These are phyloP conservation scores for Cheilosia variabilis DNA, from an alignment of 2,888 invertebrate species.

Conservation along the genomic window DNA sequence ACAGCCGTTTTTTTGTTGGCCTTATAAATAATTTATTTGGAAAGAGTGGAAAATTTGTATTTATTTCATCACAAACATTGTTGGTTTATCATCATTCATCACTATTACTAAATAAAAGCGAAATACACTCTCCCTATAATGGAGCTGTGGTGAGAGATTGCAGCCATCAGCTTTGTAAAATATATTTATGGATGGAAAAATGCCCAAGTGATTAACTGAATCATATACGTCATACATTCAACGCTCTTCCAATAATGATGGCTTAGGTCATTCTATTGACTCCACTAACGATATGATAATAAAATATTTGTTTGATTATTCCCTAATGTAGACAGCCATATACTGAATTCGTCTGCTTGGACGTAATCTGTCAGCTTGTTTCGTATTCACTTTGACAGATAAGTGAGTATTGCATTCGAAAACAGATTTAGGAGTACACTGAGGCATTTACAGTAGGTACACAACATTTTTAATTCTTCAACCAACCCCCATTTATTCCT, in stretches of 20 bases:
- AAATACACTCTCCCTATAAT: not conserved
- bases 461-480: not conserved
- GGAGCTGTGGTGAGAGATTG: not conserved
- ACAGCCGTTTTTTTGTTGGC: too few relatives aligned
- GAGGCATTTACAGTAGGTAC: not conserved
- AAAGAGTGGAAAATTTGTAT: too few relatives aligned
- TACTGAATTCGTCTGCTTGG: slow-evolving; percentile 1
- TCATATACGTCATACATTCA: slow-evolving; percentile 23
- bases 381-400: not conserved
- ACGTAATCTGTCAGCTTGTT: slow-evolving; percentile 11
- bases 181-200: not conserved
- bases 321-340: slow-evolving; percentile 9
- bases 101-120: too few relatives aligned
- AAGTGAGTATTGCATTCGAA: not conserved
- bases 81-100: too few relatives aligned
- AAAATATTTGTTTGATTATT: not conserved
- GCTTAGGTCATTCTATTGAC: slow-evolving; percentile 44
- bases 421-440: not conserved
- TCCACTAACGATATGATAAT: slow-evolving; percentile 3
- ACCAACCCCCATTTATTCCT: not conserved
- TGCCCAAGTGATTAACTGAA: slow-evolving; percentile 13
- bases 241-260: slow-evolving; percentile 24
- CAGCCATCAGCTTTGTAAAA: not conserved
- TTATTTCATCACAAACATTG: not conserved
- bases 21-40: too few relatives aligned